Conservation (phyloP, 2,113 vertebrate genomes). For the Erinaceus europaeus region DNA sequence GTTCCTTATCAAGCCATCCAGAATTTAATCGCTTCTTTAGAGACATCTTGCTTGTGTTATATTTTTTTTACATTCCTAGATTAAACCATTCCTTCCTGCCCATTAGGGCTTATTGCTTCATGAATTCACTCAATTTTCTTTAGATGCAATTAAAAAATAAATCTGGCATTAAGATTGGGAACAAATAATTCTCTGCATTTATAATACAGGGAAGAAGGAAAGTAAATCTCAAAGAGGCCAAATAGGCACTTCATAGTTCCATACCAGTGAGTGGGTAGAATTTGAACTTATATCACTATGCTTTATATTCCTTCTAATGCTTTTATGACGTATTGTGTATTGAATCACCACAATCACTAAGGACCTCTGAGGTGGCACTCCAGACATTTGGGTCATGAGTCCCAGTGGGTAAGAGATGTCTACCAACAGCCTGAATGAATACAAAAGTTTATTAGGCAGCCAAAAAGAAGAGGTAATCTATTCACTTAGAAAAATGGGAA, state of each 20-base stretch:
- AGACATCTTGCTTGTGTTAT: neutral
- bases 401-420: neutral
- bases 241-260: neutral
- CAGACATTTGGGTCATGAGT: neutral
- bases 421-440: neutral
- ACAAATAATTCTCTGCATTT: neutral
- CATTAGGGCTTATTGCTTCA: neutral
- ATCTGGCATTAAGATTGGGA: neutral
- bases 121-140: neutral
- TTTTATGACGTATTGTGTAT: neutral
- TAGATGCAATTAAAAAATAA: neutral
- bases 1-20: neutral
- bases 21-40: neutral
- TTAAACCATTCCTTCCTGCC: neutral
- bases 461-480: neutral
- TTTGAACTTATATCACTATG: neutral
- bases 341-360: neutral
- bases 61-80: neutral
- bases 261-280: neutral
- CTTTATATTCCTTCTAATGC: neutral
- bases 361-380: neutral
- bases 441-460: neutral
- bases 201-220: neutral
- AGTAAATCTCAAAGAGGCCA: neutral
- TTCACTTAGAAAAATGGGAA: neutral